Percentiles rank a stretch among this genome's conserved stretches.
Conservation (phyloP, 2,113 vertebrate genomes). For the Tenebrosternarchus preto region DNA sequence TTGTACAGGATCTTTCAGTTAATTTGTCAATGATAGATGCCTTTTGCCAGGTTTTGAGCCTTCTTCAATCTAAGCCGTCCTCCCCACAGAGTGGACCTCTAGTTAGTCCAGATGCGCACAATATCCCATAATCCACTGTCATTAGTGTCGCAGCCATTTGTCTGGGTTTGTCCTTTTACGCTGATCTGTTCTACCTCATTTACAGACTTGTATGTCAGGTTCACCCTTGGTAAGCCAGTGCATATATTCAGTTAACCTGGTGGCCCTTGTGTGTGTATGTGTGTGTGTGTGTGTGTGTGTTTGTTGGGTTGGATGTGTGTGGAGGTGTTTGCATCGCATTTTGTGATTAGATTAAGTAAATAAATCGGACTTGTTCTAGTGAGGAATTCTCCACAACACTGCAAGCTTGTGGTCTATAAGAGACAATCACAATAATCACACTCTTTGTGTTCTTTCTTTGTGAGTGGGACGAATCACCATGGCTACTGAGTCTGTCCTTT, state of each 20-base stretch:
- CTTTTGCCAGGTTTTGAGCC: too few relatives aligned
- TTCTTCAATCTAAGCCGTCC: slow-evolving; percentile 6
- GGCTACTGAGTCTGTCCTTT: not conserved
- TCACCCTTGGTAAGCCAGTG: slow-evolving; percentile 41
- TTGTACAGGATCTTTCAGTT: too few relatives aligned
- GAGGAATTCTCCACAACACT: not conserved
- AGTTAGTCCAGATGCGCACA: slow-evolving; percentile 44
- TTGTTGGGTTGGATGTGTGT: not conserved
- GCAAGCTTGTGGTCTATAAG: not conserved
- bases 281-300: slow-evolving; percentile 9
- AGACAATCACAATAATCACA: not conserved
- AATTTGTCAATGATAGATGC: too few relatives aligned
- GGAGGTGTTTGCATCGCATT: not conserved
- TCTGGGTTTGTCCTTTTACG: slow-evolving; percentile 50
- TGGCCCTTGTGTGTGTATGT: not conserved
- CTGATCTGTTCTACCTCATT: slow-evolving; percentile 19
- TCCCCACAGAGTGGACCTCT: slow-evolving; percentile 1
- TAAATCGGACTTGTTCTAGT: not conserved
- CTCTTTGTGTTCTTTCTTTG: not conserved
- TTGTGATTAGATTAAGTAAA: not conserved
- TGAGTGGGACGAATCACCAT: slow-evolving; percentile 11
- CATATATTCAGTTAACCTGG: slow-evolving; percentile 40
- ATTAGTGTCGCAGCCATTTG: slow-evolving; percentile 31
- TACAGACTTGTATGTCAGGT: slow-evolving; percentile 43
- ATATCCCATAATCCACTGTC: slow-evolving; percentile 36